Base-by-base conservation (phyloP, 2,888 invertebrate species). In the Arrhopalites spinosus region DNA sequence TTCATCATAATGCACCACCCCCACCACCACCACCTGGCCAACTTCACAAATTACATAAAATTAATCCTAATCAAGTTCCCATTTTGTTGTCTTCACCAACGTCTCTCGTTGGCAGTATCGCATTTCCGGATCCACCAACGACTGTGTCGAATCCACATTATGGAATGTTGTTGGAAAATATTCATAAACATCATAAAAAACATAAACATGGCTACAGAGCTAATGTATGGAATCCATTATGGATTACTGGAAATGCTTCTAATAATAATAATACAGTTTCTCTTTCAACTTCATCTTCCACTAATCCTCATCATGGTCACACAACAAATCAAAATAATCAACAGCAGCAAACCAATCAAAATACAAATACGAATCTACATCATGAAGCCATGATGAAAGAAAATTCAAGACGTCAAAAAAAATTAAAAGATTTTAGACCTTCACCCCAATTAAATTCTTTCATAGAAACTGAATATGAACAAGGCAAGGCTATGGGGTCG, bases 361-460 rank as follows among this genome's bases (percentile, higher is more conserved):
- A 30, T 17, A 30, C 3, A 36, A 64, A 30, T n/a, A n/a, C n/a
- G 17, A 8, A 56, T 56, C 53, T 8, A 15, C 17, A 36, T 64
- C 25, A 30, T 53, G 23, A 47, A 13, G 15, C 13, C 23, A 36
- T 61, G 13, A 61, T 1, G 27, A 50, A 17, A 20, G 61, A 43
- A 23, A 61, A 43, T 23, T 8, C 64, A 15, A 43, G 74, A 36
- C 56, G 61, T 30, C 63, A 70, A 67, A 74, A 74, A 17, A 77
- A 76, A 67, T 45, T 77, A 0, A 47, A 59, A 56, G 77, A 77
- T 74, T 82, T 83, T 67, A 73, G 79, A 15, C 82, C 82, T 13
- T 80, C 80, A 17, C 81, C 81, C 1, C 80, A 81, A 78, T 71
- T 81, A 29, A 79, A 79, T 75, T 78, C 80, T 8, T 81, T 78